A percentile compares a stretch with the other conserved stretches of the same genome.
phyloP scores from a whole-genome alignment of 2,888 invertebrate species.

The Endomychus coccineus region DNA sequence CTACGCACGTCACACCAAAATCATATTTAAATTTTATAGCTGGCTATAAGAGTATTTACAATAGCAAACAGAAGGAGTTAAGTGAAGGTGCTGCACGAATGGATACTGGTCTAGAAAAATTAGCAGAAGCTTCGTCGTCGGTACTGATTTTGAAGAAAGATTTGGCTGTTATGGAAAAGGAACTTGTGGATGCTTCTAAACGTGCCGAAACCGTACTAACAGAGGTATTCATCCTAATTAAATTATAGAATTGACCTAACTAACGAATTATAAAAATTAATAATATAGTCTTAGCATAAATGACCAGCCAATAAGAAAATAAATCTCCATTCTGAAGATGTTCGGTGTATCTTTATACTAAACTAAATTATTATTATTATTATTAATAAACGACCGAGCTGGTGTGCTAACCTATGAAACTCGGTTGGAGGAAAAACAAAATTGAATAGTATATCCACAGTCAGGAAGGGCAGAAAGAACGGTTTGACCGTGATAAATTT shows the following conservation, averaged over 20 bases:
- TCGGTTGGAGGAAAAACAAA: neutral
- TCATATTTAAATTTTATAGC: conserved; percentile 92
- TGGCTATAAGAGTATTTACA: conserved; percentile 92
- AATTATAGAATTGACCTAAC: too few species aligned
- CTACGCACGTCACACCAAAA: conserved; percentile 95
- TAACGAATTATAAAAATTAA: too few species aligned
- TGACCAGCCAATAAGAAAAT: too few species aligned
- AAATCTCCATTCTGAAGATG: too few species aligned
- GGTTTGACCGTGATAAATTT: too few species aligned
- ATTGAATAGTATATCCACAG: neutral
- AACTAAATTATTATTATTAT: too few species aligned
- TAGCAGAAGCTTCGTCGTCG: conserved; percentile 90
- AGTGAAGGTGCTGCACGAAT: conserved; percentile 86
- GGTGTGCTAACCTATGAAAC: conserved; percentile 8
- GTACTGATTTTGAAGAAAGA: conserved; percentile 88
- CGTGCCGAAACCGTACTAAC: conserved; percentile 82
- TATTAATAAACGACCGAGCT: too few species aligned
- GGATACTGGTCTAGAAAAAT: conserved; percentile 92
- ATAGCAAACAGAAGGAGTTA: conserved; percentile 79
- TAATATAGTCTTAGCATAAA: too few species aligned
- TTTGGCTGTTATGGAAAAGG: conserved; percentile 89
- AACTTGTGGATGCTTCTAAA: conserved; percentile 85
- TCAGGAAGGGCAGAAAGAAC: too few species aligned
- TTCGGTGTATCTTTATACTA: too few species aligned
- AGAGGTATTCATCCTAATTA: too few species aligned